Base-by-base conservation (phyloP, 64 coral and sea anemone genomes). In the Montipora efflorescens region DNA sequence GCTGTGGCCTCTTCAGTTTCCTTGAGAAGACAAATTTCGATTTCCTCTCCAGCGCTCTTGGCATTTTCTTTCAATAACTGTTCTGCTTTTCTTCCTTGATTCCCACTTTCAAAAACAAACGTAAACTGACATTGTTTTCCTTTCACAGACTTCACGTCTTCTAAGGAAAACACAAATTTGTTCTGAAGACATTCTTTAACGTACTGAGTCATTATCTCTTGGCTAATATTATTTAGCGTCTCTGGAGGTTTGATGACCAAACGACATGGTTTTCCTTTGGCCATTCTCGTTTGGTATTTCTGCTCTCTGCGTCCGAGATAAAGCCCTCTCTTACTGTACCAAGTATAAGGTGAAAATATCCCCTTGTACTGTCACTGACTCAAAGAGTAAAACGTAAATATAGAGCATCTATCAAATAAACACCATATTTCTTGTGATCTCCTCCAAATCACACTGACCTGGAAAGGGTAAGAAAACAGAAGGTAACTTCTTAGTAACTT, bases 61-160 rank as follows among this genome's bases (percentile, higher is more conserved):
- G 77, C 89, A 47, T 61, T 83, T 51, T 90, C 75, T 75, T 90
- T 58, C 5, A 94, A 44, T 4, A 76, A 50, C 44, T 57, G 72
- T 20, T 76, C 70, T 0, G 93, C 93, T 77, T 83, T 84, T 44
- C 82, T 90, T 51, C 67, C 93, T 76, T 94, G 87, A 2, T 94
- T 77, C 5, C 23, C 3, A 66, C 79, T 90, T 23, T 79, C 6
- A 23, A 94, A 94, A 13, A 36, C 57, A 78, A 83, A 67, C 6
- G 59, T 83, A 67, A 83, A 83, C 59, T 83, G 58, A 28, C 25
- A 2, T 21, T 14, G 10, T 28, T 22, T 28, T 36, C 59, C 81
- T 10, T 67, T 43, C 7, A 14, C 25, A 45, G 3, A 15, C 81
- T 83, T 67, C 0, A 28, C 28, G 5, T 83, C 28, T 46, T 67